Evolutionary conservation across 2,888 invertebrate species (phyloP).

Genomic region (Taenaris catops): DNA sequence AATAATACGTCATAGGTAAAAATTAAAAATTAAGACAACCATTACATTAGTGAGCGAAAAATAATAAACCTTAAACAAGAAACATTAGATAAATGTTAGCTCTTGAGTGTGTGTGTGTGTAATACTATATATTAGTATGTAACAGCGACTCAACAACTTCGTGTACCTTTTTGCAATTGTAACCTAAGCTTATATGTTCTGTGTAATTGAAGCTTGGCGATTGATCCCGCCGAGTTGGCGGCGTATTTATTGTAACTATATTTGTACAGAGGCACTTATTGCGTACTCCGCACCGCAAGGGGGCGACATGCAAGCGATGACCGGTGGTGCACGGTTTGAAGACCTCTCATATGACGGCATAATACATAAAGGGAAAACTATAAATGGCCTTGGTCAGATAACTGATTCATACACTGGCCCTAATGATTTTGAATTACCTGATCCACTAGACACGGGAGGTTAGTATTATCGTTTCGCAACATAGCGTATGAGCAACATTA

Average conservation of each 20-base stretch:
- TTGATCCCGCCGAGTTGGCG: constrained; percentile 31
- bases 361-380: constrained; percentile 71
- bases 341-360: constrained; percentile 91
- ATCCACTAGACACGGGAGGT: constrained; percentile 80
- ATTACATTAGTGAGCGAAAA: no score
- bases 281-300: constrained; percentile 85
- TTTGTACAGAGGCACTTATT: constrained; percentile 82
- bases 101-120: no score
- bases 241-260: constrained; percentile 37
- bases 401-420: constrained; percentile 87
- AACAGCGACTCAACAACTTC: no score
- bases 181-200: constrained; percentile 13
- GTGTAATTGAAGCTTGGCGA: constrained; percentile 18
- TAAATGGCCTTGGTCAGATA: constrained; percentile 90
- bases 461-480: background rate
- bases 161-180: no score
- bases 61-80: no score
- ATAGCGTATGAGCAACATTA: constrained; percentile 2
- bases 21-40: no score
- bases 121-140: no score
- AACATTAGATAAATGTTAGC: no score
- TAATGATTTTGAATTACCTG: constrained; percentile 82
- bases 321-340: constrained; percentile 84
- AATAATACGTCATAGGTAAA: no score
- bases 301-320: constrained; percentile 81